A percentile compares a stretch with the other conserved stretches of the same genome.
Evolutionary conservation across 2,797 vertebrate genomes (phyloP).

Genomic region (Kryptolebias ocellatus): DNA sequence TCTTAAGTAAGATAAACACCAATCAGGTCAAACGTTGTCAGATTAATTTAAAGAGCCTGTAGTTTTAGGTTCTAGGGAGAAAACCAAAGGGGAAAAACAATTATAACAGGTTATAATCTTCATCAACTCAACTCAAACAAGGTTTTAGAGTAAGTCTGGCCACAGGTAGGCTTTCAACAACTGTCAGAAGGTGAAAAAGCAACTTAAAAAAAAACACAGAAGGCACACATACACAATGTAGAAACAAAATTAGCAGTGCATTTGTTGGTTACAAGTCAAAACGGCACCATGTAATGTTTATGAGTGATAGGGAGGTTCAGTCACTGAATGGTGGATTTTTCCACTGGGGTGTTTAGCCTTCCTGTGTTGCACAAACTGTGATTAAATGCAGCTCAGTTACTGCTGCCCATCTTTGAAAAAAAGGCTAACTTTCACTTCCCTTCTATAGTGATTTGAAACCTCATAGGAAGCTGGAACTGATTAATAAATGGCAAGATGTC

Average conservation of each 20-base stretch:
- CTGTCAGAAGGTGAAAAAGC: constrained; percentile 23
- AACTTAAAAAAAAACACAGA: constrained; percentile 48
- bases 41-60: constrained; percentile 40
- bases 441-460: neutral
- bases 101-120: neutral
- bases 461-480: neutral
- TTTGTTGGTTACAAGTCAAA: constrained; percentile 37
- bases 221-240: constrained; percentile 42
- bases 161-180: constrained; percentile 14
- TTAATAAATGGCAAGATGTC: neutral
- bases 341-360: constrained; percentile 1
- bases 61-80: constrained; percentile 10
- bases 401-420: neutral
- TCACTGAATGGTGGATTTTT: constrained; percentile 23
- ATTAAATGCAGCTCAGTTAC: neutral
- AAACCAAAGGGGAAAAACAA: neutral
- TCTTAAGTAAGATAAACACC: constrained; percentile 40
- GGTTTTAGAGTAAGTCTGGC: constrained; percentile 10
- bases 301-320: constrained; percentile 47
- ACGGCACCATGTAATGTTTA: constrained; percentile 38
- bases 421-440: neutral
- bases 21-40: constrained; percentile 22
- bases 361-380: neutral
- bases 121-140: constrained; percentile 13
- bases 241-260: constrained; percentile 37